Base-by-base conservation (phyloP, 1,140 invertebrate genomes). In the Drosophila pseudoobscura region DNA sequence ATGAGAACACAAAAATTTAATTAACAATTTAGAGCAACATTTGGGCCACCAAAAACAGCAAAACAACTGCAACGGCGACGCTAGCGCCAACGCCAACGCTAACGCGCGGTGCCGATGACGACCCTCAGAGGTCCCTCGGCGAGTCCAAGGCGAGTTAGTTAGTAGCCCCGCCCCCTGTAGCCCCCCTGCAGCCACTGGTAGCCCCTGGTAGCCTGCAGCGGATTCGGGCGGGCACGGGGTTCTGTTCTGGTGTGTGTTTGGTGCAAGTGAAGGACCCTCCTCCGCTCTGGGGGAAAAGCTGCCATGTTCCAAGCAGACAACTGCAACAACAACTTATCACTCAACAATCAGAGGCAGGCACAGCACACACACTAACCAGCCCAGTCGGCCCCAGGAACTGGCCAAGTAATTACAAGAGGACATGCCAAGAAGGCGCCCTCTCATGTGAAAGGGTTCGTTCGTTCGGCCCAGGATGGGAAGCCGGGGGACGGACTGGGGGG, bases 1-100 rank as follows among this genome's bases (percentile, higher is more conserved):
- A 78, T 60, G 59, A 79, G 72, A 62, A 59, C 51, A 78, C 53
- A 77, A 76, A 76, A 85, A 85, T 79, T 68, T 85, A 84, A 84
- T 84, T 84, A 84, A 85, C 66, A 84, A 84, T 84, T 84, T 84
- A 76, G 55, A 76, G 63, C 56, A 76, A 66, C 66, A 85, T 85
- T 85, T 63, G 46, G 57, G 63, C 53, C 50, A 83, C 41, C 45
- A 74, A 57, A 50, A 57, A 20, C 49, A 68, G 45, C 59, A 39
- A 63, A 43, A 31, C 0, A 55, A 65, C 24, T 4, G 11, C 53
- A 70, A 13, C 20, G 46, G n/a, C 17, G 26, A 57, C 41, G 31
- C 20, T 39, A 45, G 31, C 29, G 26, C 26, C 22, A 53, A 43
- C 8, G 46, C 46, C 46, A 20, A 26, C 44, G 8, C 45, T 35